Percentiles rank a stretch among this genome's conserved stretches.
These are phyloP conservation scores for Oreonectes daqikongensis DNA, from an alignment of 2,797 vertebrate genomes.

Conservation along the genomic window DNA sequence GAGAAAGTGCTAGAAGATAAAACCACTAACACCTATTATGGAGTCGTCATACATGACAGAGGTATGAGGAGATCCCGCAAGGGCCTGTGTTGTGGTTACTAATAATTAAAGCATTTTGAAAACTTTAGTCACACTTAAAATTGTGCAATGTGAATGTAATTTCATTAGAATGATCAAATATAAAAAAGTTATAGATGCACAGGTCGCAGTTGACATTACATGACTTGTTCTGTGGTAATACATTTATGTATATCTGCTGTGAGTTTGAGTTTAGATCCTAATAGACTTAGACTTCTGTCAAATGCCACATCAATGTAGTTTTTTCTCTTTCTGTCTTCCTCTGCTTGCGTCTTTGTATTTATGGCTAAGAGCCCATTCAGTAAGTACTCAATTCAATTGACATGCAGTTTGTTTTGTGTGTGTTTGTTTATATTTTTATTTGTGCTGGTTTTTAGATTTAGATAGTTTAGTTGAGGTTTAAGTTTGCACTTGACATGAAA, in stretches of 20 bases:
- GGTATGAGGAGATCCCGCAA: conserved; percentile 61
- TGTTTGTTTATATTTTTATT: conserved; percentile 51
- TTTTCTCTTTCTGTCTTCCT: conserved; percentile 62
- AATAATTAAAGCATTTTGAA: neutral
- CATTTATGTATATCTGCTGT: neutral
- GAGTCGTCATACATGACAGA: conserved; percentile 86
- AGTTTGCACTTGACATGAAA: conserved; percentile 37
- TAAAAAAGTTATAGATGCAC: neutral
- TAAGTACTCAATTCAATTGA: conserved; percentile 75
- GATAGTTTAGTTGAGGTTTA: conserved; percentile 36
- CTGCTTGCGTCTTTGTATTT: conserved; percentile 70
- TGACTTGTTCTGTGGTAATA: neutral
- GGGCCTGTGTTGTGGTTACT: neutral
- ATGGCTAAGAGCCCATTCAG: conserved; percentile 74
- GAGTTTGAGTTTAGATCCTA: neutral
- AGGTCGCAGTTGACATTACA: neutral
- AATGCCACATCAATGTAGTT: conserved; percentile 19
- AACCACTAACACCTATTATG: conserved; percentile 81
- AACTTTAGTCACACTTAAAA: neutral
- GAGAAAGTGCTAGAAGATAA: conserved; percentile 82
- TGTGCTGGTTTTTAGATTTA: conserved; percentile 46
- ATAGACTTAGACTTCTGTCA: neutral
- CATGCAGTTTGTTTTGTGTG: conserved; percentile 59
- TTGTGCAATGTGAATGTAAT: neutral
- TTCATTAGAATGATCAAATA: neutral